Evolutionary conservation across 2,797 vertebrate species (phyloP), one percentile per base, ranked within the genome.

Genomic region (Buphagus erythrorhynchus): DNA sequence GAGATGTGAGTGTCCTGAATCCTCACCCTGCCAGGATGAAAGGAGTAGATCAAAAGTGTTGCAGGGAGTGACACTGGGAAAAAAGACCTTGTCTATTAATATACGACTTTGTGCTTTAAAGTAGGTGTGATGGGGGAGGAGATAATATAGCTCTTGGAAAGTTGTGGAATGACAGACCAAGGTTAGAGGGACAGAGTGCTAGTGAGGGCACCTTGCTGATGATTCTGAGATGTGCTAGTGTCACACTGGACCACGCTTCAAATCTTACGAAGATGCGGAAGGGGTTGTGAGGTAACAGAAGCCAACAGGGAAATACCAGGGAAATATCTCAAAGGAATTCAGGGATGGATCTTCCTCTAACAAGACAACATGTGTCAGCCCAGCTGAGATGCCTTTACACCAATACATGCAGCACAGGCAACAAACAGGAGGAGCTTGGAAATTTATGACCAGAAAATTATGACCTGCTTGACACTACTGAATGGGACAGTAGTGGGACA

Each of bases 161-260:
- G 7, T 4, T 67, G 24, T 52, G 21, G 15, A 35, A 48, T n/a
- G 10, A 42, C 31, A n/a, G 31, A 54, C 7, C 35, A 24, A 20
- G 35, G 8, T 48, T 24, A n/a, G 26, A 54, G 15, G 16, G 26
- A n/a, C 15, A 61, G 31, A 48, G 15, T 16, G 5, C 7, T 67
- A 11, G 10, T 9, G 10, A 54, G 18, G 17, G 7, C 0, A 0
- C 45, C 40, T 31, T 46, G 33, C 10, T 33, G 5, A 8, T 51
- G 16, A 33, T 16, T 33, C 11, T 59, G 20, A 59, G 40, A 35
- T 46, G 17, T 54, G 18, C 35, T n/a, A 11, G 33, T 25, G 33
- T 29, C 35, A 52, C 29, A 10, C 10, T n/a, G 10, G 25, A 36
- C 22, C 7, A 35, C 0, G 0, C 10, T 42, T 45, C 10, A 36